Evolutionary conservation across 2,797 vertebrate species (phyloP).

Genomic region (Gouania willdenowi): DNA sequence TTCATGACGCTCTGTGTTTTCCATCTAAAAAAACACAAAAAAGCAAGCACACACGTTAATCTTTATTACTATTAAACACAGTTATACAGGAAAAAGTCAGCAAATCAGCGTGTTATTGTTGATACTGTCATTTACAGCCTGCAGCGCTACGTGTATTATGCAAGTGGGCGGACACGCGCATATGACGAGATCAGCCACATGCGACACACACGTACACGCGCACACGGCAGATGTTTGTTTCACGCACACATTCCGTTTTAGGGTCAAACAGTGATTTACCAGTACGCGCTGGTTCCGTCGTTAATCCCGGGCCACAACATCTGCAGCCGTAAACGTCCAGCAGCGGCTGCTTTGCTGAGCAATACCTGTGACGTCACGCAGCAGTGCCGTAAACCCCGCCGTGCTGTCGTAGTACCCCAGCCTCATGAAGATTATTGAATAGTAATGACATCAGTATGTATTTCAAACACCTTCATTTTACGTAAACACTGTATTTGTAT

Average conservation of each 20-base stretch:
- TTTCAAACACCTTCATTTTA: too few relatives aligned
- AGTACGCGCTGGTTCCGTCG: constrained; percentile 22
- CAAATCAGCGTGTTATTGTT: too few relatives aligned
- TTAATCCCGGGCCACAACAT: constrained; percentile 50
- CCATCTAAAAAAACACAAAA: constrained; percentile 62
- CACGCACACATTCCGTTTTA: constrained; percentile 14
- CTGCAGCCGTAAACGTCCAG: constrained; percentile 26
- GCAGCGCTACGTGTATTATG: constrained; percentile 26
- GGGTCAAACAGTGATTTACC: constrained; percentile 47
- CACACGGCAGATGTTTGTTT: background rate
- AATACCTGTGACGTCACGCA: constrained; percentile 43
- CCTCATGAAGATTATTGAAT: too few relatives aligned
- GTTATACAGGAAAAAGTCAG: too few relatives aligned
- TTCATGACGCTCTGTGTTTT: constrained; percentile 79
- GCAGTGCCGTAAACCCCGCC: constrained; percentile 17
- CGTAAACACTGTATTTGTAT: too few relatives aligned
- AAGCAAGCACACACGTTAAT: too few relatives aligned
- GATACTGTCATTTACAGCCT: too few relatives aligned
- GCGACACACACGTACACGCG: background rate
- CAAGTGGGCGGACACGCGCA: constrained; percentile 36
- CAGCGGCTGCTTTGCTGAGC: constrained; percentile 40
- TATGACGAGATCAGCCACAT: too few relatives aligned
- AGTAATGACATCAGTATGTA: too few relatives aligned
- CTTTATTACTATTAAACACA: too few relatives aligned
- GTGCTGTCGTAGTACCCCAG: constrained; percentile 38